Percentiles rank a stretch among this genome's conserved stretches.
Conservation (phyloP, 1,140 invertebrate species). For the Sycobia sp. region DNA sequence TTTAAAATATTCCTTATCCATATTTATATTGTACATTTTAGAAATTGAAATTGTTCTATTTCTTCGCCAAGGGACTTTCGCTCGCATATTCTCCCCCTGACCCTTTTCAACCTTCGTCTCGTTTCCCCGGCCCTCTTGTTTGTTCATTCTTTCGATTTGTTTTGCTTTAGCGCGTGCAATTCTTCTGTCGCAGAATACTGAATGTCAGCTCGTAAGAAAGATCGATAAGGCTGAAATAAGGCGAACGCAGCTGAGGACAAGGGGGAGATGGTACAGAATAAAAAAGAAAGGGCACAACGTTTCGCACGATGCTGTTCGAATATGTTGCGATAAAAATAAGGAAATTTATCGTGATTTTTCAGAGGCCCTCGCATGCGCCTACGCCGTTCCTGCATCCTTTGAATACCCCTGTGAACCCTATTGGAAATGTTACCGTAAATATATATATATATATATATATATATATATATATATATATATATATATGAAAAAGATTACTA, state of each 20-base stretch:
- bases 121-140: conserved; percentile 2
- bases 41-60: too few species aligned
- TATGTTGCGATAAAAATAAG: conserved; percentile 28
- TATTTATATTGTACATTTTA: too few species aligned
- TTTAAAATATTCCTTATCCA: too few species aligned
- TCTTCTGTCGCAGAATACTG: conserved; percentile 6
- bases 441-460: too few species aligned
- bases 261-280: conserved; percentile 2
- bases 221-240: conserved; percentile 36
- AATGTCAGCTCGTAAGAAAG: conserved; percentile 35
- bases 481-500: conserved; percentile 32
- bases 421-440: background rate
- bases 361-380: too few species aligned
- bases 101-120: conserved; percentile 17
- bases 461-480: too few species aligned
- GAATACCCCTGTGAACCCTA: background rate
- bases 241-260: conserved; percentile 28
- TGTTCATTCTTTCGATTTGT: conserved; percentile 13
- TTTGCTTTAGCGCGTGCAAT: background rate
- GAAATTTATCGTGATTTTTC: conserved; percentile 35
- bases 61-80: too few species aligned
- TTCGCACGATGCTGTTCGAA: conserved; percentile 13
- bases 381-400: conserved; percentile 7
- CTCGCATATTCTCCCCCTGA: too few species aligned
- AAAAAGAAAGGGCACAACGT: background rate